Evolutionary conservation across 2,888 invertebrate species (phyloP), one percentile per base, ranked within the genome.

Genomic region (Apodemia duryi): DNA sequence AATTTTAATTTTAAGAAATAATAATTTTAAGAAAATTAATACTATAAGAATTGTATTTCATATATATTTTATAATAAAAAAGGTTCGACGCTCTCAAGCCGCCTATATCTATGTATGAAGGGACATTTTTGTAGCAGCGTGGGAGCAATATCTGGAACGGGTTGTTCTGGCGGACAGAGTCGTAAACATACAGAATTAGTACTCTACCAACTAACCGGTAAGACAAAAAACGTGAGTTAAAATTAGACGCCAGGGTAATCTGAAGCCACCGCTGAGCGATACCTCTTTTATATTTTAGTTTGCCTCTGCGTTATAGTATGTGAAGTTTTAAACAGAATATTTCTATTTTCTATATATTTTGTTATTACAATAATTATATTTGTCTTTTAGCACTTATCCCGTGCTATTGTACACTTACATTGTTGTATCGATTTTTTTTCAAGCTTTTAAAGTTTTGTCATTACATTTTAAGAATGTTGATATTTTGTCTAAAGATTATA

Each of bases 121-220:
- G 80, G 80, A 79, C 80, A 78, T 74, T 69, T 70, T 61, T 68
- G 70, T 70, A 57, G 57, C 73, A 79, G 85, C 87, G 88, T 88
- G 88, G 88, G 88, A 86, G 83, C 79, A 82, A 73, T 84, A 86
- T 88, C 86, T 86, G 86, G 84, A 75, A 75, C 79, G 78, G 77
- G 75, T 75, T 77, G 82, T 77, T 82, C 84, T 82, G 84, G 81
- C 81, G 76, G 74, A 70, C 76, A 71, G 70, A 77, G 81, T 88
- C 91, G 87, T 91, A 88, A 91, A 91, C 84, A 80, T 75, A 81
- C 85, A 76, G 82, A 88, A 87, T 90, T 88, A 88, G 88, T 83
- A 78, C 84, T 80, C 79, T 78, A 77, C 79, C 54, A 54, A 79
- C 81, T 80, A 81, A 83, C 82, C 77, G 80, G 80, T 79, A 69